These are phyloP conservation scores for Drosophila yakuba DNA, from an alignment of 1,140 invertebrate genomes.

Conservation along the genomic window DNA sequence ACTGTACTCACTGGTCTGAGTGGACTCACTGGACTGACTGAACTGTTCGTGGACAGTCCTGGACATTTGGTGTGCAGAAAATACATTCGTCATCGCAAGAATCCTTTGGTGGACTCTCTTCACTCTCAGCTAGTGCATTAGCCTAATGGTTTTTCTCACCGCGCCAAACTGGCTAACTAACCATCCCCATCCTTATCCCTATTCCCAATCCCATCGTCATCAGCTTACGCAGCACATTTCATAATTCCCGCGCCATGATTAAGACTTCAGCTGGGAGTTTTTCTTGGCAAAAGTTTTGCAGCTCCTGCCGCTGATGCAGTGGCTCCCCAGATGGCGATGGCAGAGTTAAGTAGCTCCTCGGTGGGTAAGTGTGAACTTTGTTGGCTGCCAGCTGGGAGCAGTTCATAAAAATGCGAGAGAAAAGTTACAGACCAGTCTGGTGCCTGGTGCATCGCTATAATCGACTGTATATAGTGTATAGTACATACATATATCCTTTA, in stretches of 20 bases:
- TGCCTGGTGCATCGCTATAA: neutral
- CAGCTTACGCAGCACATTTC: slow-evolving; percentile 76
- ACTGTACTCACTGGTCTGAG: too few relatives aligned
- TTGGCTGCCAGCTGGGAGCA: slow-evolving; percentile 34
- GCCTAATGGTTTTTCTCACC: slow-evolving; percentile 65
- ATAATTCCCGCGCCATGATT: slow-evolving; percentile 80
- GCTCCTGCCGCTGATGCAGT: slow-evolving; percentile 33
- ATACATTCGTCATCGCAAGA: slow-evolving; percentile 12
- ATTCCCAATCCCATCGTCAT: neutral
- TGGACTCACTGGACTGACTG: too few relatives aligned
- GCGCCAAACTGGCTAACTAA: neutral
- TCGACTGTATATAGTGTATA: neutral
- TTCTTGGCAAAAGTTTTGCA: slow-evolving; percentile 61
- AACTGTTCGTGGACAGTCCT: too few relatives aligned
- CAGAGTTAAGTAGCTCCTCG: slow-evolving; percentile 67
- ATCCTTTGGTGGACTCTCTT: neutral
- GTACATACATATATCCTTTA: neutral
- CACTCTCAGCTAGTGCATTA: slow-evolving; percentile 60
- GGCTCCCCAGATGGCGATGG: slow-evolving; percentile 39
- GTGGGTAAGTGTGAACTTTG: slow-evolving; percentile 59
- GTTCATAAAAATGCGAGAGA: slow-evolving; percentile 35
- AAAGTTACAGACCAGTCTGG: neutral
- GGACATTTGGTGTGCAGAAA: neutral
- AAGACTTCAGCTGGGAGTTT: slow-evolving; percentile 43
- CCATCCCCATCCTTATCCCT: too few relatives aligned